Conservation (phyloP, 2,888 invertebrate genomes). For the Agrotis exclamationis region DNA sequence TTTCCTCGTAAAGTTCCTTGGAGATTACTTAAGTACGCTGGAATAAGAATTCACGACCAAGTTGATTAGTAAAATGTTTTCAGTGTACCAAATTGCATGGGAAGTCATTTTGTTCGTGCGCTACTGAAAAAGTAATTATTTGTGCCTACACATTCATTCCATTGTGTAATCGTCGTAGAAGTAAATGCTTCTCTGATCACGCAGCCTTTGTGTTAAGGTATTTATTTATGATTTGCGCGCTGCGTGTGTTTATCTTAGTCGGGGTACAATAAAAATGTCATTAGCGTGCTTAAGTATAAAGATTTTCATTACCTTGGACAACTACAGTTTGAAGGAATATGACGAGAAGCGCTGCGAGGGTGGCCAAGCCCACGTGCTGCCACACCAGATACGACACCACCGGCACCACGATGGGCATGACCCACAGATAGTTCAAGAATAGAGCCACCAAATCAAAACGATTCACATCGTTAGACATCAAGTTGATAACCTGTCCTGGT, state of each 20-base stretch:
- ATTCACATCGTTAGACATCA: slow-evolving; percentile 96
- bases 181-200: slow-evolving; percentile 41
- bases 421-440: slow-evolving; percentile 95
- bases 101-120: slow-evolving; percentile 24
- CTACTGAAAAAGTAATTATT: slow-evolving; percentile 14
- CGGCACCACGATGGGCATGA: slow-evolving; percentile 94
- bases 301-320: slow-evolving; percentile 83
- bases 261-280: slow-evolving; percentile 26
- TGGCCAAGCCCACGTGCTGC: slow-evolving; percentile 85
- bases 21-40: slow-evolving; percentile 86
- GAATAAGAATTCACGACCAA: slow-evolving; percentile 49
- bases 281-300: slow-evolving; percentile 21
- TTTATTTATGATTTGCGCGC: slow-evolving; percentile 38
- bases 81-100: slow-evolving; percentile 18
- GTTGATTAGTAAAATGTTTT: neutral
- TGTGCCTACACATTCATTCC: slow-evolving; percentile 2
- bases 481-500: slow-evolving; percentile 95
- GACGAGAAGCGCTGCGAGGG: slow-evolving; percentile 82
- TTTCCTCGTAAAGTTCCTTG: slow-evolving; percentile 89
- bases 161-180: slow-evolving; percentile 15
- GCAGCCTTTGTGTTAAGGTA: slow-evolving; percentile 30
- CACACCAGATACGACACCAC: slow-evolving; percentile 89
- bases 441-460: slow-evolving; percentile 94
- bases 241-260: slow-evolving; percentile 31
- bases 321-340: slow-evolving; percentile 92